Percentiles rank a stretch among this genome's conserved stretches.
Conservation (phyloP, 1,140 invertebrate species). For the Brachionus asplanchnoidis region DNA sequence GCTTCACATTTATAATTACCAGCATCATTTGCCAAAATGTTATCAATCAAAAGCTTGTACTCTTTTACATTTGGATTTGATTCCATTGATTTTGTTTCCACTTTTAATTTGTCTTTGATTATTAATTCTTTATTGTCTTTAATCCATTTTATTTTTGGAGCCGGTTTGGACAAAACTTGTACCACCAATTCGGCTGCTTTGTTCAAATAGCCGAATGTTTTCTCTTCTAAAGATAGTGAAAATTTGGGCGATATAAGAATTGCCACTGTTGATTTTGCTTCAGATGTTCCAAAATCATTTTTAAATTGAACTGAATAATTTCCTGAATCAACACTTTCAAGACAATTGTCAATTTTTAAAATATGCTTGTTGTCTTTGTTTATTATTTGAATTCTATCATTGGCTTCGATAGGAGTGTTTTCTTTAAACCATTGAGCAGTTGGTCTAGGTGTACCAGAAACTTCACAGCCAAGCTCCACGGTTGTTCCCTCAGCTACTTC, state of each 20-base stretch:
- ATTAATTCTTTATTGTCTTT: constrained; percentile 39
- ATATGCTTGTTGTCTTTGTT: constrained; percentile 45
- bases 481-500: constrained; percentile 7
- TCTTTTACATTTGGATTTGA: constrained; percentile 13
- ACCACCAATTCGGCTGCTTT: not conserved
- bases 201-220: not conserved
- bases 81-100: constrained; percentile 5
- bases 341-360: constrained; percentile 41
- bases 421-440: constrained; percentile 80
- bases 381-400: constrained; percentile 46
- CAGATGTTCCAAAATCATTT: constrained; percentile 35
- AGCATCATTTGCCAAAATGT: constrained; percentile 6
- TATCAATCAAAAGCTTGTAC: not conserved
- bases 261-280: not conserved
- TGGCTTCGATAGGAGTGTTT: constrained; percentile 59
- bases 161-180: constrained; percentile 12
- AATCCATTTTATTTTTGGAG: constrained; percentile 32
- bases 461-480: constrained; percentile 48
- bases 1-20: constrained; percentile 22
- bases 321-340: not conserved
- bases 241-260: constrained; percentile 36
- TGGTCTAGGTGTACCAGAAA: constrained; percentile 86
- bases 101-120: constrained; percentile 8
- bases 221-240: not conserved
- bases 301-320: constrained; percentile 18